These are phyloP conservation scores for Coenobita brevimanus DNA, from an alignment of 1,140 invertebrate genomes.

Conservation along the genomic window DNA sequence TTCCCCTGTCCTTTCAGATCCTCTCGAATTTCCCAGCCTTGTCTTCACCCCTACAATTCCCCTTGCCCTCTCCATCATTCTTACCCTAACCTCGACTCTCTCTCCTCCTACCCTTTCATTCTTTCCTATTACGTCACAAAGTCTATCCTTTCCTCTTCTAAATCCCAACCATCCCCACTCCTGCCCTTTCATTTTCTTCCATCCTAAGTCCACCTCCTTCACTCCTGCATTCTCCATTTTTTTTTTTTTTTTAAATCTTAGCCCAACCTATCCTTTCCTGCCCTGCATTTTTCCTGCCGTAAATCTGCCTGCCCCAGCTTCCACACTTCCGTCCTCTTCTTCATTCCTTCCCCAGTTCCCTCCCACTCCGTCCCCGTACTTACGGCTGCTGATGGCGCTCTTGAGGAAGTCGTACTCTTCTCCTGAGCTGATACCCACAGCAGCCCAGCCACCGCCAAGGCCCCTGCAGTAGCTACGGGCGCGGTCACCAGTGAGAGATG, in stretches of 20 bases:
- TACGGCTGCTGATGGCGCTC: neutral
- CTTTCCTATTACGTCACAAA: neutral
- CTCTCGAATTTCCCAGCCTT: too few species aligned
- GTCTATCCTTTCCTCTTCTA: neutral
- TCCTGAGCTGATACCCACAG: neutral
- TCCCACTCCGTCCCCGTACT: neutral
- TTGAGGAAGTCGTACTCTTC: neutral
- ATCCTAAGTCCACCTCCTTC: too few species aligned
- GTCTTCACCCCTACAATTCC: neutral
- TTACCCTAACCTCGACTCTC: neutral
- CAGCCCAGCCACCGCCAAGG: neutral
- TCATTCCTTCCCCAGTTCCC: neutral
- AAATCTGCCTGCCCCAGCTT: too few species aligned
- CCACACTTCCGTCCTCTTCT: neutral
- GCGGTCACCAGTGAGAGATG: neutral
- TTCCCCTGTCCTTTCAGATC: too few species aligned
- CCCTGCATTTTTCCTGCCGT: too few species aligned
- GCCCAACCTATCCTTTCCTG: too few species aligned
- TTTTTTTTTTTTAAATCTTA: too few species aligned
- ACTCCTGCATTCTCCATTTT: too few species aligned
- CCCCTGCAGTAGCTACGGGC: neutral
- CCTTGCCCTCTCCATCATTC: neutral
- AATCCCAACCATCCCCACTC: neutral
- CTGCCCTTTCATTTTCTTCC: neutral
- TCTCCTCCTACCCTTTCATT: neutral